phyloP scores from a whole-genome alignment of 2,888 invertebrate genomes.

The Idaea aversata region DNA sequence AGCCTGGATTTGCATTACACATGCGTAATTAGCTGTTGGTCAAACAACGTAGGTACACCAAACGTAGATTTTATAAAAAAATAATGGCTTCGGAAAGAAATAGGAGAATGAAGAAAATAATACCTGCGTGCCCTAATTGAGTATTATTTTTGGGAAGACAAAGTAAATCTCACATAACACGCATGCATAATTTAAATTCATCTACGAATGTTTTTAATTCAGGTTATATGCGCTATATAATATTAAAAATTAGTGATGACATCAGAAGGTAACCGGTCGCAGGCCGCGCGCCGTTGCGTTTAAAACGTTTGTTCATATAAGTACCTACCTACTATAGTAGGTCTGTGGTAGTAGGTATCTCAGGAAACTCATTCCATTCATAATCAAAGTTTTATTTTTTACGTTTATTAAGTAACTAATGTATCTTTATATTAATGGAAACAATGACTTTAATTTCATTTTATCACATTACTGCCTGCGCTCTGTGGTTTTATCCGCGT shows the following conservation, averaged over 20 bases:
- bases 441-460: neutral
- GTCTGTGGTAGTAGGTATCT: neutral
- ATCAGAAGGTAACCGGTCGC: constrained; percentile 1
- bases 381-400: neutral
- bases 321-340: neutral
- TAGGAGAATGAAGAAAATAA: neutral
- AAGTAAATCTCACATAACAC: constrained; percentile 5
- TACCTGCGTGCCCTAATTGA: neutral
- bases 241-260: constrained; percentile 3
- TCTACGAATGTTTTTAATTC: constrained; percentile 6
- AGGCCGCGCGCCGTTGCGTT: neutral
- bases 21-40: too few species aligned
- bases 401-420: neutral
- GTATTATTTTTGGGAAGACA: neutral
- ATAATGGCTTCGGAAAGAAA: neutral
- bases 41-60: neutral
- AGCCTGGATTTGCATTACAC: too few species aligned
- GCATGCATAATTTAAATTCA: constrained; percentile 9
- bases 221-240: neutral
- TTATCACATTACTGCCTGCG: neutral
- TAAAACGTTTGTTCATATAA: neutral
- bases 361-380: neutral
- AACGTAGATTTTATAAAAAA: neutral
- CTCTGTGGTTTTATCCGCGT: too few species aligned
- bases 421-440: neutral